Evolutionary conservation across 2,113 vertebrate species (phyloP).

Genomic region (Pimephales promelas): DNA sequence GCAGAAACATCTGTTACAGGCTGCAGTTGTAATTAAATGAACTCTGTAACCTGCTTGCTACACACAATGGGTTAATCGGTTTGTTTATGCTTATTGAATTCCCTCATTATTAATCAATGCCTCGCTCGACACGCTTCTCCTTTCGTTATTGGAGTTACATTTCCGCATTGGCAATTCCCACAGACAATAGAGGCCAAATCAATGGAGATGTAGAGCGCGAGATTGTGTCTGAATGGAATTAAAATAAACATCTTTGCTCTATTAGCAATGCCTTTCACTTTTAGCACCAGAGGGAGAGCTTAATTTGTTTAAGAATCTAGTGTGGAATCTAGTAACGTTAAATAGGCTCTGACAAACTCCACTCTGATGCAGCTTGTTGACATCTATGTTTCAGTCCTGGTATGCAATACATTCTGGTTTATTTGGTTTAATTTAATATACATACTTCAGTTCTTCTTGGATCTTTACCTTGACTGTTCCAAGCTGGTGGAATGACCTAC

Average conservation of each 20-base stretch:
- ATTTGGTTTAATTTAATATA: not conserved
- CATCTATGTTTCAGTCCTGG: not conserved
- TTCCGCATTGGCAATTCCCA: constrained; percentile 24
- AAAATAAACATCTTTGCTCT: constrained; percentile 54
- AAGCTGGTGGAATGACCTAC: too few species aligned
- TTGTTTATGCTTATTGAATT: constrained; percentile 34
- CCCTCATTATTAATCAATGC: constrained; percentile 45
- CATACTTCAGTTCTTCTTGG: not conserved
- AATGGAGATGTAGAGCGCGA: constrained; percentile 36
- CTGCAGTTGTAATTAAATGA: constrained; percentile 24
- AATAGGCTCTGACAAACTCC: constrained; percentile 41
- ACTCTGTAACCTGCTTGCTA: constrained; percentile 18
- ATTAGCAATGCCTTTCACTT: constrained; percentile 48
- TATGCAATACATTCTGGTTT: not conserved
- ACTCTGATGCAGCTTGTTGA: constrained; percentile 32
- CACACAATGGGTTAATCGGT: constrained; percentile 36
- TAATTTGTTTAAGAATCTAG: constrained; percentile 6
- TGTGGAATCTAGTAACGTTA: constrained; percentile 32
- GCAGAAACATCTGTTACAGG: constrained; percentile 1
- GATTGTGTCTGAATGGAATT: constrained; percentile 50
- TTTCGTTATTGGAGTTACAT: constrained; percentile 40
- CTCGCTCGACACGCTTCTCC: not conserved
- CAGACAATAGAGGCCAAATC: constrained; percentile 50
- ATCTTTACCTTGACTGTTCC: too few species aligned
- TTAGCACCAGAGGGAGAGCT: constrained; percentile 32